Conservation (phyloP, 2,888 invertebrate genomes). For the Anodontia alba region DNA sequence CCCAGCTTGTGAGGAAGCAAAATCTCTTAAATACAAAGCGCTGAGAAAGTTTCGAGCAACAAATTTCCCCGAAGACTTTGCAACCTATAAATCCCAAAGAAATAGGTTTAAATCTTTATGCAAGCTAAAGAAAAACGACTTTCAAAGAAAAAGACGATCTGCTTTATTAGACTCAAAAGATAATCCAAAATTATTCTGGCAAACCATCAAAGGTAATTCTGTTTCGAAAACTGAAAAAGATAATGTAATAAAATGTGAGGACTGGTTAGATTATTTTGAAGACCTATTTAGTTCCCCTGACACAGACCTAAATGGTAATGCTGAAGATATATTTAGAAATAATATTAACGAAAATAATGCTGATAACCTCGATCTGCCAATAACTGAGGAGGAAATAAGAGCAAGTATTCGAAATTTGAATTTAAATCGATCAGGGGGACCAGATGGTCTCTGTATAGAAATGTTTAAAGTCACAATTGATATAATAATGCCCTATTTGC, state of each 20-base stretch:
- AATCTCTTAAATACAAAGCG: not conserved
- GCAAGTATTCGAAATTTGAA: too few species aligned
- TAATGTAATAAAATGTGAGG: not conserved
- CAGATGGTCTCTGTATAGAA: too few species aligned
- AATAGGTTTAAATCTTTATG: not conserved
- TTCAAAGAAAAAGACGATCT: not conserved
- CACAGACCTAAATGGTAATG: too few species aligned
- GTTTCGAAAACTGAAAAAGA: not conserved
- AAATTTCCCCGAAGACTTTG: not conserved
- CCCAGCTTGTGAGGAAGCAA: not conserved
- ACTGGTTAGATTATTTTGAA: not conserved
- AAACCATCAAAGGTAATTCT: not conserved
- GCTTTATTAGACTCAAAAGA: not conserved
- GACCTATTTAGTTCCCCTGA: too few species aligned
- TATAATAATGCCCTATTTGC: too few species aligned
- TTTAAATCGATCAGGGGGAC: too few species aligned
- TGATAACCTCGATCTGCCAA: too few species aligned
- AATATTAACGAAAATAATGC: too few species aligned
- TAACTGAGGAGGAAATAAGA: too few species aligned
- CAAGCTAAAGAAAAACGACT: too few species aligned
- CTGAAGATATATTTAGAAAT: too few species aligned
- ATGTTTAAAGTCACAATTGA: too few species aligned
- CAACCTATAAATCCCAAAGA: not conserved
- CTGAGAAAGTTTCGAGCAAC: not conserved
- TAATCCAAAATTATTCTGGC: not conserved